phyloP scores from a whole-genome alignment of 2,797 vertebrate genomes.

The Pteropus rufus region DNA sequence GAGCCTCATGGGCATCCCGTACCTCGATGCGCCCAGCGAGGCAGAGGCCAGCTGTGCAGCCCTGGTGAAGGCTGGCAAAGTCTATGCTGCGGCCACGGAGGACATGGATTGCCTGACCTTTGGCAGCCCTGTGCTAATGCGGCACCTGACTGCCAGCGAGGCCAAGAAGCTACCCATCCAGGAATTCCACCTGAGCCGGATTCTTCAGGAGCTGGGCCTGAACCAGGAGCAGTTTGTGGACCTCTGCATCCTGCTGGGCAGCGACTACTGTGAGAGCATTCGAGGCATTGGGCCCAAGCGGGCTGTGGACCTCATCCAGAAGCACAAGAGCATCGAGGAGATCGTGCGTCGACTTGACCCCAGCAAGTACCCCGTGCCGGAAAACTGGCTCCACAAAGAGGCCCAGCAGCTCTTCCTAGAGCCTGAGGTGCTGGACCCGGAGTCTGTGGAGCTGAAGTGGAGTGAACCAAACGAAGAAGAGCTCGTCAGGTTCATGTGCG shows the following conservation, averaged over 20 bases:
- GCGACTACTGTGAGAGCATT: constrained; percentile 97
- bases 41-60: constrained; percentile 96
- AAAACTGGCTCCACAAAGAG: constrained; percentile 95
- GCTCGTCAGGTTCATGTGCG: constrained; percentile 92
- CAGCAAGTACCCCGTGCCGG: constrained; percentile 91
- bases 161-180: constrained; percentile 98
- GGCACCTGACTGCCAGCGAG: constrained; percentile 96
- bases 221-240: constrained; percentile 95
- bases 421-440: constrained; percentile 91
- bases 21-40: constrained; percentile 94
- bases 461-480: constrained; percentile 90
- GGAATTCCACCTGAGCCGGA: constrained; percentile 92
- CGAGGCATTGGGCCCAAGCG: constrained; percentile 97
- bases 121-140: constrained; percentile 92
- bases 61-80: constrained; percentile 94
- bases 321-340: constrained; percentile 93
- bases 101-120: constrained; percentile 99
- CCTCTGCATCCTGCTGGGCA: constrained; percentile 96
- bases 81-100: constrained; percentile 95
- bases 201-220: constrained; percentile 91
- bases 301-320: constrained; percentile 94
- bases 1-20: constrained; percentile 94
- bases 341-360: constrained; percentile 92
- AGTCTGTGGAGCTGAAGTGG: constrained; percentile 92
- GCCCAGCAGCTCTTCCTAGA: constrained; percentile 92